Conservation (phyloP, 1,140 invertebrate species). For the Aphelenchoides besseyi region DNA sequence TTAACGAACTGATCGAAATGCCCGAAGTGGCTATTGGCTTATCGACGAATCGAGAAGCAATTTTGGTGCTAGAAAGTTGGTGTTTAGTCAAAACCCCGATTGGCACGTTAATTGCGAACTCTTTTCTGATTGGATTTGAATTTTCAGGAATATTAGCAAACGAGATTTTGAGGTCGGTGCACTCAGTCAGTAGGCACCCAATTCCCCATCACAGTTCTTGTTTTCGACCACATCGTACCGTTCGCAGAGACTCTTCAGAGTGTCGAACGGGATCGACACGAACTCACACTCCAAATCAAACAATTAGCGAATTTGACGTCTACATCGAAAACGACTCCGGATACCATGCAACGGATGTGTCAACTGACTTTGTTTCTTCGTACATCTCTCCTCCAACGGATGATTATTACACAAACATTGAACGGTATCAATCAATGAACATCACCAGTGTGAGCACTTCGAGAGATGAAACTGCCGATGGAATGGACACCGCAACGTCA, state of each 20-base stretch:
- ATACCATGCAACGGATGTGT: not conserved
- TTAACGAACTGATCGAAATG: not conserved
- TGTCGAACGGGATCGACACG: not conserved
- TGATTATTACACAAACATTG: not conserved
- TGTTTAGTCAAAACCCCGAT: not conserved
- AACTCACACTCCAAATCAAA: not conserved
- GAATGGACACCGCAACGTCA: not conserved
- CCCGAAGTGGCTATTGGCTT: not conserved
- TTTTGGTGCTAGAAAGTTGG: not conserved
- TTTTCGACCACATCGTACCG: not conserved
- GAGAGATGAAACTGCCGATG: not conserved
- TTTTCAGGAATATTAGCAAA: not conserved
- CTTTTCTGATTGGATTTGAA: not conserved
- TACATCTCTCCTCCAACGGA: not conserved
- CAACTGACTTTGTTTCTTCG: not conserved
- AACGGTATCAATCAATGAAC: conserved; percentile 12
- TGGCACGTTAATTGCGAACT: not conserved
- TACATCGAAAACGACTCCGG: not conserved
- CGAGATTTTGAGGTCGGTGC: not conserved
- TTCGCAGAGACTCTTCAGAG: not conserved
- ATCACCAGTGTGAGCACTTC: not conserved
- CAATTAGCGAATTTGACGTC: not conserved
- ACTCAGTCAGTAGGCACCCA: not conserved
- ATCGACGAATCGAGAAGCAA: not conserved
- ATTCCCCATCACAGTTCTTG: not conserved